Percentiles rank a stretch among this genome's conserved stretches.
Evolutionary conservation across 1,140 invertebrate genomes (phyloP).

Genomic region (Mycetomoellerius zeteki): DNA sequence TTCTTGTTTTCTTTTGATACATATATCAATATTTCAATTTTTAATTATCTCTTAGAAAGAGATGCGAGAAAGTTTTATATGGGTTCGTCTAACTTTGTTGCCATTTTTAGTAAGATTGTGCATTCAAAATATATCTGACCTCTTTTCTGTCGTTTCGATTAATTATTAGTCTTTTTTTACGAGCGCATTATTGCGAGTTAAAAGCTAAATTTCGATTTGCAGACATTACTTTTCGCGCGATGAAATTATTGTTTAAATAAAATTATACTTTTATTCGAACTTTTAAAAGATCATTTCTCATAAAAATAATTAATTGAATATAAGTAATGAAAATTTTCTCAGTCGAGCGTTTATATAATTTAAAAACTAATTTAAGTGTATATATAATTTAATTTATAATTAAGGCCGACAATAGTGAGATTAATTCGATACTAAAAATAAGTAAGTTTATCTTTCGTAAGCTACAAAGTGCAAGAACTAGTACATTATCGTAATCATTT

Average conservation of each 20-base stretch:
- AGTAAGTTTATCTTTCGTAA: conserved; percentile 24
- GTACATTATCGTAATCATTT: neutral
- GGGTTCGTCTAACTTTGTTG: neutral
- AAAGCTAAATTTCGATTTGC: neutral
- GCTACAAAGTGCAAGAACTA: conserved; percentile 27
- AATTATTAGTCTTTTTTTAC: neutral
- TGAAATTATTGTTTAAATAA: conserved; percentile 16
- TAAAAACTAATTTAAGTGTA: conserved; percentile 28
- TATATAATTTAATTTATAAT: conserved; percentile 50
- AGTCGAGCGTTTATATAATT: conserved; percentile 16
- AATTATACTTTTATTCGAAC: neutral
- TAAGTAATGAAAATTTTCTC: conserved; percentile 48
- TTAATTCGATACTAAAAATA: conserved; percentile 60
- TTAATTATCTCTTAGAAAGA: too few relatives aligned
- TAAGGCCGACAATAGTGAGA: conserved; percentile 61
- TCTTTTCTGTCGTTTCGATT: conserved; percentile 7
- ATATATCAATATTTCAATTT: conserved; percentile 6
- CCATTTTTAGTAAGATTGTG: neutral
- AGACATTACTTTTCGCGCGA: neutral
- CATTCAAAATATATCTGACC: neutral
- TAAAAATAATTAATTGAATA: neutral
- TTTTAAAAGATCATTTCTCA: neutral
- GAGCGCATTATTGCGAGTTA: conserved; percentile 38
- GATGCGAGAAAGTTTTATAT: neutral
- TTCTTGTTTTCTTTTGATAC: neutral